phyloP scores from a whole-genome alignment of 1,140 invertebrate species.

The Drosophila pectinifera region DNA sequence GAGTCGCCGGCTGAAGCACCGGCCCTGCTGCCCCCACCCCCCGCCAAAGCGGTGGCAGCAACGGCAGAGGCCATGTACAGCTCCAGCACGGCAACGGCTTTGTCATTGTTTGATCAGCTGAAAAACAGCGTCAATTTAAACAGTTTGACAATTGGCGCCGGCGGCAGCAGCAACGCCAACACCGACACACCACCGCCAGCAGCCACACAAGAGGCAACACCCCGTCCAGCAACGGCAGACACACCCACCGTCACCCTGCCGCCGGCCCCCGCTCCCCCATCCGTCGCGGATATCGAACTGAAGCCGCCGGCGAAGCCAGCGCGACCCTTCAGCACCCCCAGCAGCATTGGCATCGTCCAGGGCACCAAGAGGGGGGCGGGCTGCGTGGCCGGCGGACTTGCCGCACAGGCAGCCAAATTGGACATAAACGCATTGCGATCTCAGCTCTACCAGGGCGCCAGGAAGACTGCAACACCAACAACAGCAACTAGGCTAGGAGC shows the following conservation, averaged over 20 bases:
- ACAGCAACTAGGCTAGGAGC: slow-evolving; percentile 12
- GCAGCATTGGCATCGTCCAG: slow-evolving; percentile 65
- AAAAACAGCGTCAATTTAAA: slow-evolving; percentile 80
- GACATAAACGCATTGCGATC: slow-evolving; percentile 76
- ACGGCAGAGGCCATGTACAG: slow-evolving; percentile 55
- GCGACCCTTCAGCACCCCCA: slow-evolving; percentile 57
- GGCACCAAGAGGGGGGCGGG: slow-evolving; percentile 60
- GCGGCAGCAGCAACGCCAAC: slow-evolving; percentile 33
- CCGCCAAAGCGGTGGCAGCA: slow-evolving; percentile 9
- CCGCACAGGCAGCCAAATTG: slow-evolving; percentile 52
- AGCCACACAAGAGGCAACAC: slow-evolving; percentile 6
- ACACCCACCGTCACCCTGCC: slow-evolving; percentile 33
- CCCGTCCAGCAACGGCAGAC: slow-evolving; percentile 31
- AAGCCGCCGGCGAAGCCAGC: slow-evolving; percentile 57
- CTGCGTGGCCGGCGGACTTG: neutral
- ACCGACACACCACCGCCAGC: slow-evolving; percentile 9
- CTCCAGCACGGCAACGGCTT: slow-evolving; percentile 54
- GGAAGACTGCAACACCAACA: slow-evolving; percentile 50
- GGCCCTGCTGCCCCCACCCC: neutral
- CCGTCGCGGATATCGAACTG: slow-evolving; percentile 55
- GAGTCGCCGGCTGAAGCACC: slow-evolving; percentile 14
- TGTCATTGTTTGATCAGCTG: slow-evolving; percentile 84
- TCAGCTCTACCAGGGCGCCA: slow-evolving; percentile 71
- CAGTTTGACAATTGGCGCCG: slow-evolving; percentile 65
- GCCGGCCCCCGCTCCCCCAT: slow-evolving; percentile 1